These are phyloP conservation scores for Clarias fuscus DNA, from an alignment of 2,797 vertebrate genomes.

Conservation along the genomic window DNA sequence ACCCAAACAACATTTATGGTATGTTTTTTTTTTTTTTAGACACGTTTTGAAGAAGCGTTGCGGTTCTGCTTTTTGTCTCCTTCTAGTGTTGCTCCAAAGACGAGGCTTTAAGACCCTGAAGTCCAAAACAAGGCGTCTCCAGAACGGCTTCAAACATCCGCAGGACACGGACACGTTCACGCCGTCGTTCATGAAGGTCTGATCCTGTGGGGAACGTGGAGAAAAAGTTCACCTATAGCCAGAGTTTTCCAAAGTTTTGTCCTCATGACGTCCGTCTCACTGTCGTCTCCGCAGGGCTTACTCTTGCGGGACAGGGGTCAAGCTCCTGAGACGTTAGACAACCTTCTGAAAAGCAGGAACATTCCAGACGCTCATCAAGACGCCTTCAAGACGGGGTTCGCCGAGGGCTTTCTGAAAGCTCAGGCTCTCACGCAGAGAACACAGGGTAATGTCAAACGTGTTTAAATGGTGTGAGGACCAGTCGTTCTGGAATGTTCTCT, in stretches of 20 bases:
- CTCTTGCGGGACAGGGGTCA: constrained; percentile 83
- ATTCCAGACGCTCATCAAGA: constrained; percentile 91
- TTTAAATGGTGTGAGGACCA: no score
- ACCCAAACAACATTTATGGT: no score
- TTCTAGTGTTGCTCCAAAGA: constrained; percentile 78
- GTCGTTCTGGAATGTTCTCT: no score
- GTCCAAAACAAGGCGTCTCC: constrained; percentile 83
- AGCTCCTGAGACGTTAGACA: constrained; percentile 86
- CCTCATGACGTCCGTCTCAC: not conserved
- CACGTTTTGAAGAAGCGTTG: not conserved
- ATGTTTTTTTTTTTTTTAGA: no score
- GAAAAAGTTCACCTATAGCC: not conserved
- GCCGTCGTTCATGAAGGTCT: constrained; percentile 91
- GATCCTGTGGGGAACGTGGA: not conserved
- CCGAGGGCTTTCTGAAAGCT: constrained; percentile 95
- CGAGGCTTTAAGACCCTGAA: constrained; percentile 94
- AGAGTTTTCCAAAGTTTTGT: not conserved
- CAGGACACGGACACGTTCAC: constrained; percentile 78
- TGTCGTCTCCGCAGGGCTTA: constrained; percentile 76
- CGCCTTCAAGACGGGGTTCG: constrained; percentile 94
- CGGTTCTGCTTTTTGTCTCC: not conserved
- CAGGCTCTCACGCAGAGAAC: constrained; percentile 90
- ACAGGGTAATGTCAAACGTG: constrained; percentile 74
- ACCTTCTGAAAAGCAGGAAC: constrained; percentile 88
- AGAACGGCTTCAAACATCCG: constrained; percentile 78